These are phyloP conservation scores for Calameuta pallipes DNA, from an alignment of 2,888 invertebrate species.

Conservation along the genomic window DNA sequence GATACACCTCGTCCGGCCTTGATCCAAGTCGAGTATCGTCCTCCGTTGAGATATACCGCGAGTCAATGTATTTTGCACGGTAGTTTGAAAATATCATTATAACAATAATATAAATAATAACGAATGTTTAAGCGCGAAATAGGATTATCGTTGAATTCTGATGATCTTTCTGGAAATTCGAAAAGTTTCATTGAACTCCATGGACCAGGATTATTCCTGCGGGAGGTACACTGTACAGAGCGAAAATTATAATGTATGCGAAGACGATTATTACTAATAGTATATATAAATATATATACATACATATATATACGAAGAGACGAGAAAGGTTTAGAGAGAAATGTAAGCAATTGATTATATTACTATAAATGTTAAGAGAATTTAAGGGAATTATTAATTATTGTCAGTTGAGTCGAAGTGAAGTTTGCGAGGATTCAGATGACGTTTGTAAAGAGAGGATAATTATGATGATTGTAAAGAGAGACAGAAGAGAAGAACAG, in stretches of 20 bases:
- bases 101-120: not conserved
- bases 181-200: not conserved
- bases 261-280: constrained; percentile 1
- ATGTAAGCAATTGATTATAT: constrained; percentile 47
- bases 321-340: constrained; percentile 23
- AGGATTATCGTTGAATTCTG: not conserved
- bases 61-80: not conserved
- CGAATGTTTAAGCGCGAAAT: not conserved
- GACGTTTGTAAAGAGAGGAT: constrained; percentile 11
- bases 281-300: not conserved
- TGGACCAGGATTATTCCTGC: not conserved
- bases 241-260: constrained; percentile 15
- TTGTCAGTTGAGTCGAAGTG: constrained; percentile 45
- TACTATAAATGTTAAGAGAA: constrained; percentile 57
- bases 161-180: not conserved
- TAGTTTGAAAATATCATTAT: not conserved
- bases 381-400: constrained; percentile 54
- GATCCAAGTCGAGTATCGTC: not conserved
- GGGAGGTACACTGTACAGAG: constrained; percentile 19
- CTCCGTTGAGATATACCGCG: not conserved
- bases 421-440: constrained; percentile 3
- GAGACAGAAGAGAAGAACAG: not conserved
- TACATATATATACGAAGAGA: not conserved
- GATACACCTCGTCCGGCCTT: not conserved
- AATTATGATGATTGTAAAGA: not conserved